Evolutionary conservation across 2,113 vertebrate species (phyloP).

Genomic region (Phalacrocorax aristotelis): DNA sequence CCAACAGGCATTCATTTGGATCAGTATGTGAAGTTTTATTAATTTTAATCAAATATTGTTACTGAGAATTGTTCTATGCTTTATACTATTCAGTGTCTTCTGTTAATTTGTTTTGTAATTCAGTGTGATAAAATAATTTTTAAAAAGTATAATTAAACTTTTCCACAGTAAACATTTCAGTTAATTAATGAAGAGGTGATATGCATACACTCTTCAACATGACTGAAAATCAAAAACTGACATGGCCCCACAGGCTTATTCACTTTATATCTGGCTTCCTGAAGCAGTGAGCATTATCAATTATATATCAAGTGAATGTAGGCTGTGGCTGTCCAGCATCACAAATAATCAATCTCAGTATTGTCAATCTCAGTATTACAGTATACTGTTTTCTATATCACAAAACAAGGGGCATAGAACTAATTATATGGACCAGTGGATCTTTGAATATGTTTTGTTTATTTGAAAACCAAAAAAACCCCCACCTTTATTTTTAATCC

Average conservation of each 20-base stretch:
- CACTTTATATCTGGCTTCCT: neutral
- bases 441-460: neutral
- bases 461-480: fast-evolving
- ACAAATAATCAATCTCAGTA: neutral
- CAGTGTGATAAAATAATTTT: neutral
- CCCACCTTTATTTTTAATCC: neutral
- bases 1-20: neutral
- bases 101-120: neutral
- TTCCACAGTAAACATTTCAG: neutral
- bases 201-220: neutral
- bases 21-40: neutral
- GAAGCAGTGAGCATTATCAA: neutral
- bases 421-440: neutral
- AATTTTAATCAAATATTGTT: neutral
- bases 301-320: neutral
- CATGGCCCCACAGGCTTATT: neutral
- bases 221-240: neutral
- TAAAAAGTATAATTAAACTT: neutral
- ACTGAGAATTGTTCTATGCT: neutral
- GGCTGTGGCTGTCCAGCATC: neutral
- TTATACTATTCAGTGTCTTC: neutral
- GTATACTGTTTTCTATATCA: neutral
- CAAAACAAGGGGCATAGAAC: neutral
- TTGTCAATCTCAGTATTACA: neutral
- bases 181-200: neutral